These are phyloP conservation scores for Caenorhabditis becei DNA, from an alignment of 2,888 invertebrate genomes.

Conservation along the genomic window DNA sequence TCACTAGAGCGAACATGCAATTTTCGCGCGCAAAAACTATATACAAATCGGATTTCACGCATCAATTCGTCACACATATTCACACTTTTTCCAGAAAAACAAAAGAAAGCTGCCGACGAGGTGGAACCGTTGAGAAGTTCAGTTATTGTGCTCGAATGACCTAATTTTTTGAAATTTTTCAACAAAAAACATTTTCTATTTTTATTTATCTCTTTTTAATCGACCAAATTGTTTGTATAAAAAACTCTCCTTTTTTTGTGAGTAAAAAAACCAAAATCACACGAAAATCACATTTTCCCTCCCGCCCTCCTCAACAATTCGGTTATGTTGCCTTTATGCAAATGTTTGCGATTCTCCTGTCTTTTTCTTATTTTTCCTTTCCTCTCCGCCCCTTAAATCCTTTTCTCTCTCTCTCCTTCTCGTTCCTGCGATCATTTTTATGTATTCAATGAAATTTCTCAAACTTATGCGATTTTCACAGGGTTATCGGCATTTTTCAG, in stretches of 20 bases:
- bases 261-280: conserved; percentile 5
- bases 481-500: too few species aligned
- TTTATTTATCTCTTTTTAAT: conserved; percentile 42
- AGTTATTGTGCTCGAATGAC: conserved; percentile 72
- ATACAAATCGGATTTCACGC: conserved; percentile 17
- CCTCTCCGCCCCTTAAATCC: not conserved
- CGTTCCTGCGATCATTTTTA: not conserved
- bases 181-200: not conserved
- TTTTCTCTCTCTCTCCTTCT: conserved; percentile 10
- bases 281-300: conserved; percentile 1
- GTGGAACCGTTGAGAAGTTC: conserved; percentile 72
- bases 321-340: conserved; percentile 59
- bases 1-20: conserved; percentile 47
- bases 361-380: conserved; percentile 18
- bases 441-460: not conserved
- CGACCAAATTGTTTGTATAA: conserved; percentile 60
- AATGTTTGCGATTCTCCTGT: conserved; percentile 41
- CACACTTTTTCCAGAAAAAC: conserved; percentile 67
- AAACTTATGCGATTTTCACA: too few species aligned
- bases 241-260: conserved; percentile 5
- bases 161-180: conserved; percentile 3
- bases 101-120: conserved; percentile 71
- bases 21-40: not conserved
- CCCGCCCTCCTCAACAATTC: conserved; percentile 30
- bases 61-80: not conserved